These are phyloP conservation scores for Axis porcinus DNA, from an alignment of 2,113 vertebrate genomes.

Conservation along the genomic window DNA sequence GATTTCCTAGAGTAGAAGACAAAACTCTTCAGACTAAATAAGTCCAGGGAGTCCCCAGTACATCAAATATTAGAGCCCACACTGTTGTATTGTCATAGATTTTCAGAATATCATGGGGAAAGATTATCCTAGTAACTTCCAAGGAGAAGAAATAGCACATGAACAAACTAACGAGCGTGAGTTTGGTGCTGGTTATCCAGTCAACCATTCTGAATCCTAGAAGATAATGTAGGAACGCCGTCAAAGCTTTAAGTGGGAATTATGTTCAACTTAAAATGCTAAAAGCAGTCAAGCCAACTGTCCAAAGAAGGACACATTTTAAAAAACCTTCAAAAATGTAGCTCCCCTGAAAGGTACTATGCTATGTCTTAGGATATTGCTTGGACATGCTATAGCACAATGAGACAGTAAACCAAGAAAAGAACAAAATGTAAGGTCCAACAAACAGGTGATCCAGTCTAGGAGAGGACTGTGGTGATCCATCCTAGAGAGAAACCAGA, in stretches of 20 bases:
- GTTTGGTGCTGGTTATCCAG: not conserved
- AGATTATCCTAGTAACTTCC: not conserved
- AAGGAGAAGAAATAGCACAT: not conserved
- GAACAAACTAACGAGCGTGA: not conserved
- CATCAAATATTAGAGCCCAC: not conserved
- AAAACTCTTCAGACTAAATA: not conserved
- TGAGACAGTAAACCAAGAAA: not conserved
- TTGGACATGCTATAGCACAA: not conserved
- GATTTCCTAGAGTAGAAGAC: not conserved
- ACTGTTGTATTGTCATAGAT: not conserved
- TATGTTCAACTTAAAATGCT: not conserved
- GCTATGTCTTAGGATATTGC: not conserved
- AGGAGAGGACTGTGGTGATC: not conserved
- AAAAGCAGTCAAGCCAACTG: not conserved
- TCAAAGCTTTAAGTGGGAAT: not conserved
- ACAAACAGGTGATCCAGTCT: not conserved
- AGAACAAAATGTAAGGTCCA: not conserved
- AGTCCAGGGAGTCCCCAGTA: not conserved
- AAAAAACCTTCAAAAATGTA: not conserved
- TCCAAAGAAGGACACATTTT: not conserved
- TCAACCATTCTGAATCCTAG: not conserved
- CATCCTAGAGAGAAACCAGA: not conserved
- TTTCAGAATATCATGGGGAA: not conserved
- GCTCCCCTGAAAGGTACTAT: not conserved
- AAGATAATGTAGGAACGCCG: not conserved